phyloP scores from a whole-genome alignment of 2,888 invertebrate species.

The Cabera pusaria region DNA sequence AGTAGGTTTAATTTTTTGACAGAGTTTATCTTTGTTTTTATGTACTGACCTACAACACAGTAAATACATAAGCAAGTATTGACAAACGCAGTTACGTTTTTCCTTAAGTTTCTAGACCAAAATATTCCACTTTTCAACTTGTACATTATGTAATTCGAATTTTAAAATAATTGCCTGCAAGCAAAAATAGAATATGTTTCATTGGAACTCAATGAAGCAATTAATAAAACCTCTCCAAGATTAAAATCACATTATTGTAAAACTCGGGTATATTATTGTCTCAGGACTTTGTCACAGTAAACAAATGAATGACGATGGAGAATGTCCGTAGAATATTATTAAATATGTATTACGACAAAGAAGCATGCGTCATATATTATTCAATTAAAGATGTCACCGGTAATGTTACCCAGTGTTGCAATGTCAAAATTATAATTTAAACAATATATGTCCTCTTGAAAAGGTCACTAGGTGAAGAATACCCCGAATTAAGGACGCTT shows the following conservation, averaged over 20 bases:
- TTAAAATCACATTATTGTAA: not conserved
- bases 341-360: conserved; percentile 1
- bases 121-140: not conserved
- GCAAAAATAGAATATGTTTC: conserved; percentile 7
- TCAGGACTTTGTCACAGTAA: conserved; percentile 1
- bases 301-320: no score
- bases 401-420: conserved; percentile 1
- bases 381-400: conserved; percentile 15
- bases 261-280: not conserved
- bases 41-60: no score
- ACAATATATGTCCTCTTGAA: conserved; percentile 24
- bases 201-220: conserved; percentile 11
- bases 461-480: conserved; percentile 36
- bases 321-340: no score
- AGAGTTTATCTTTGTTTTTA: no score
- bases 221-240: conserved; percentile 6
- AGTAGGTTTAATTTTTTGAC: no score
- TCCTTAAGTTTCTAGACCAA: no score
- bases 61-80: no score
- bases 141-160: no score
- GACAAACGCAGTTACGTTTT: no score
- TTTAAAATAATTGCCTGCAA: conserved; percentile 7
- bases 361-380: no score
- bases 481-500: conserved; percentile 33
- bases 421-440: conserved; percentile 33